phyloP scores from a whole-genome alignment of 2,888 invertebrate species.

The Mimas tiliae region DNA sequence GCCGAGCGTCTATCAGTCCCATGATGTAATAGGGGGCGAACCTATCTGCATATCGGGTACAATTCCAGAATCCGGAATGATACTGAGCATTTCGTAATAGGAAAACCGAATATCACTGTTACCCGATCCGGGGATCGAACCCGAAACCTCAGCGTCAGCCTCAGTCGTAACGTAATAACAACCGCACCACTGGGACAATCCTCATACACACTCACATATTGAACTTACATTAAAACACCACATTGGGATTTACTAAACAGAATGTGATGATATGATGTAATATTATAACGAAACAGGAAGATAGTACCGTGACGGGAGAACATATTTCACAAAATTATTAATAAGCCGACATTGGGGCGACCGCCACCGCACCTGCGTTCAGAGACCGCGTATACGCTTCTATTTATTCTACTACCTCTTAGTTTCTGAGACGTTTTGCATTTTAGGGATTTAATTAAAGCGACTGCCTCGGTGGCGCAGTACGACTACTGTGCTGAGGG shows the following conservation, averaged over 20 bases:
- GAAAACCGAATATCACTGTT: too few relatives aligned
- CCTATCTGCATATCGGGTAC: too few relatives aligned
- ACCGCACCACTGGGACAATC: too few relatives aligned
- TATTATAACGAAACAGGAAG: constrained; percentile 1
- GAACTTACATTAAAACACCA: neutral
- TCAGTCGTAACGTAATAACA: too few relatives aligned
- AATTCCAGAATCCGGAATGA: too few relatives aligned
- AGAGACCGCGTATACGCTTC: constrained; percentile 30
- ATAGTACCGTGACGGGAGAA: constrained; percentile 30
- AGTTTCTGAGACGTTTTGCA: neutral
- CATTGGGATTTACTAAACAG: neutral
- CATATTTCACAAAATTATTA: constrained; percentile 47
- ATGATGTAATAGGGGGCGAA: too few relatives aligned
- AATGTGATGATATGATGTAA: neutral
- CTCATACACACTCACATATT: neutral
- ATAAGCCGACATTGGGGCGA: constrained; percentile 38
- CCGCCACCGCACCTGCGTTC: constrained; percentile 42
- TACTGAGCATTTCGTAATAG: too few relatives aligned
- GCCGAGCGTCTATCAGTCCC: too few relatives aligned
- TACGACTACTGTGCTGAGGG: too few relatives aligned
- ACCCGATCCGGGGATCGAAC: too few relatives aligned
- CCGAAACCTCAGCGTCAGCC: too few relatives aligned
- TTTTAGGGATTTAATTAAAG: neutral
- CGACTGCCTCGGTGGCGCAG: too few relatives aligned
- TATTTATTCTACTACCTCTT: constrained; percentile 2